Evolutionary conservation across 2,113 vertebrate genomes (phyloP).

Genomic region (Carettochelys insculpta): DNA sequence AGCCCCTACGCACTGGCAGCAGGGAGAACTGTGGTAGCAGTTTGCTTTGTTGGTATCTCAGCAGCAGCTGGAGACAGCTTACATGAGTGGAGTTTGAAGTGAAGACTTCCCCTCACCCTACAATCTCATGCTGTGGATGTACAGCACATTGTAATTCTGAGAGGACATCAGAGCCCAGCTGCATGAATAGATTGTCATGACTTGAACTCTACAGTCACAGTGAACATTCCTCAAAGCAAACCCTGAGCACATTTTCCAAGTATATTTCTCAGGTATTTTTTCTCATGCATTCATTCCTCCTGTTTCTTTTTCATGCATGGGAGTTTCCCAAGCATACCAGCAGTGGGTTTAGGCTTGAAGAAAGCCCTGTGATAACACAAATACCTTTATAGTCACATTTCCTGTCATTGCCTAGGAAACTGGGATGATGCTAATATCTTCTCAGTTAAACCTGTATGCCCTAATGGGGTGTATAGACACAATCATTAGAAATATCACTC

Average conservation of each 20-base stretch:
- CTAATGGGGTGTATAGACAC: background rate
- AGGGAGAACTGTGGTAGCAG: constrained; percentile 20
- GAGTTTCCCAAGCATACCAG: background rate
- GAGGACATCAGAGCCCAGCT: background rate
- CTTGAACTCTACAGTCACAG: background rate
- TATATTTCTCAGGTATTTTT: background rate
- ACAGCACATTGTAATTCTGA: background rate
- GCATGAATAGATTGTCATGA: background rate
- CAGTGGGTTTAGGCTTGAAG: background rate
- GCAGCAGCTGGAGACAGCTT: constrained; percentile 22
- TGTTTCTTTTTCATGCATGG: background rate
- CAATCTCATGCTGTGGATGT: background rate
- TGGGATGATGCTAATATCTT: background rate
- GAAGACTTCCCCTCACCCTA: background rate
- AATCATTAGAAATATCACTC: background rate
- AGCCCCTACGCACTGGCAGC: background rate
- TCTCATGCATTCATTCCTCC: background rate
- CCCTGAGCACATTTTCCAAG: background rate
- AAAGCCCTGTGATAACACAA: background rate
- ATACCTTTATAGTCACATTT: background rate
- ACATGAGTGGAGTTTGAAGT: background rate
- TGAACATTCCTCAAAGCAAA: background rate
- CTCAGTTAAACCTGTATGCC: background rate
- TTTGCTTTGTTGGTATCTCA: background rate
- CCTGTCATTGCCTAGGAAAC: background rate